phyloP scores from a whole-genome alignment of 2,888 invertebrate species.

The Drepana falcataria region DNA sequence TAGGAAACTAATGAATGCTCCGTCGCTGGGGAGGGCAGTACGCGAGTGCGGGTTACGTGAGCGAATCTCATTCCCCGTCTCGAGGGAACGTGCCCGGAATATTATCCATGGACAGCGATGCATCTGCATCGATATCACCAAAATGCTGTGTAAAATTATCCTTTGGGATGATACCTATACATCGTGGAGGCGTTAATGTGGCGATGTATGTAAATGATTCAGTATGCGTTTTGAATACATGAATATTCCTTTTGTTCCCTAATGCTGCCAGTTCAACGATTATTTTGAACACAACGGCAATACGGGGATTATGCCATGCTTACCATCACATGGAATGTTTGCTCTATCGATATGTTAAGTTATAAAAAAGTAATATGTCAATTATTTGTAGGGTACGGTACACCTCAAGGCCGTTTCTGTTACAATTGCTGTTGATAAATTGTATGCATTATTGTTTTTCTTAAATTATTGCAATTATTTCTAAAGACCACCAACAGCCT shows the following conservation, averaged over 20 bases:
- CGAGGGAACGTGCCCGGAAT: conserved; percentile 29
- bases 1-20: conserved; percentile 19
- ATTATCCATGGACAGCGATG: conserved; percentile 23
- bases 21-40: conserved; percentile 15
- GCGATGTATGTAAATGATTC: background rate
- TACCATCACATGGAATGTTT: no score
- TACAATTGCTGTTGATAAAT: no score
- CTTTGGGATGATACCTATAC: background rate
- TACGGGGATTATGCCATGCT: no score
- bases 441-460: no score
- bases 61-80: conserved; percentile 15
- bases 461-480: no score
- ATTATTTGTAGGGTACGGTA: no score
- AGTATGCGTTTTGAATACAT: background rate
- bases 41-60: conserved; percentile 16
- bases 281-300: no score
- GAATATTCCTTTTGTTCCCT: background rate
- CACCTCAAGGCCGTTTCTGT: no score
- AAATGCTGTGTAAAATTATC: conserved; percentile 2
- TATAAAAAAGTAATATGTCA: no score
- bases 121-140: conserved; percentile 22
- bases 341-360: no score
- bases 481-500: no score
- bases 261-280: no score
- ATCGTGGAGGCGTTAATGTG: background rate